Conservation (phyloP, 2,797 vertebrate species). For the Chaetodon trifasciatus region DNA sequence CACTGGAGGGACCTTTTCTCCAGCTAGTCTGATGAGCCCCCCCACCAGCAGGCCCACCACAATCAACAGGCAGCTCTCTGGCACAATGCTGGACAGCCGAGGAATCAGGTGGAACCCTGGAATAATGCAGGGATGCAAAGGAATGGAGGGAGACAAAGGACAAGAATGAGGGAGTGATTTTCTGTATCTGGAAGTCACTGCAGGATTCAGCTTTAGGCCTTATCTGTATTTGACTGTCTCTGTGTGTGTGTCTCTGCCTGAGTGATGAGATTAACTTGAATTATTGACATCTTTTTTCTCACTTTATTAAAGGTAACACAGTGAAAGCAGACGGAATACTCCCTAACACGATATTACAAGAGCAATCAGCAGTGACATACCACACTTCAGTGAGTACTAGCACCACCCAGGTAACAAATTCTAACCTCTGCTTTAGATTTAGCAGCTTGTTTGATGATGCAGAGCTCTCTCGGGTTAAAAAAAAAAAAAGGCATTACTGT, state of each 20-base stretch:
- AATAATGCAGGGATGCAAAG: background rate
- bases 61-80: slow-evolving; percentile 98
- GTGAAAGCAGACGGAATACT: background rate
- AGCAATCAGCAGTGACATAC: slow-evolving; percentile 35
- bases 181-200: background rate
- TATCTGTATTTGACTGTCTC: background rate
- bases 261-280: background rate
- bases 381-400: slow-evolving; percentile 7
- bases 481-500: background rate
- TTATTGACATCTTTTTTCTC: background rate
- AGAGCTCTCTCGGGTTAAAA: background rate
- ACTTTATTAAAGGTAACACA: background rate
- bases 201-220: background rate
- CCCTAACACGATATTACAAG: background rate
- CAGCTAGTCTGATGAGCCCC: slow-evolving; percentile 92
- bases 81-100: slow-evolving; percentile 92
- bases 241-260: background rate
- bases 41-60: slow-evolving; percentile 95
- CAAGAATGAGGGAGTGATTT: background rate
- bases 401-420: background rate
- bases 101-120: slow-evolving; percentile 97
- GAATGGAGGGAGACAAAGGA: background rate
- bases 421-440: background rate
- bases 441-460: background rate
- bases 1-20: slow-evolving; percentile 88